Evolutionary conservation across 2,113 vertebrate genomes (phyloP), one percentile per base, ranked within the genome.

Genomic region (Mastomys natalensis): DNA sequence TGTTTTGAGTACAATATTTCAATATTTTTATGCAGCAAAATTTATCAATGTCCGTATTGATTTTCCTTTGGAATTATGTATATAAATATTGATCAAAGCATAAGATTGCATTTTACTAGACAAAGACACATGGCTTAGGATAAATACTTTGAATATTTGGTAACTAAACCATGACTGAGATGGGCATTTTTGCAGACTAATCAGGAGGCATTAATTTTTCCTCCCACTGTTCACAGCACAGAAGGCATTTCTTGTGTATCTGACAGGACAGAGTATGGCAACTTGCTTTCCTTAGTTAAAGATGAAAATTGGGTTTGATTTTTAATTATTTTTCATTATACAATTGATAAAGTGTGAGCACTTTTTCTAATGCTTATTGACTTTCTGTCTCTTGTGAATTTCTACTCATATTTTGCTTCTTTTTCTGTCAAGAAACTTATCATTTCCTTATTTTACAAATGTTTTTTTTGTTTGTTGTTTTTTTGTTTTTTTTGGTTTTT

Each of bases 331-430:
- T 87, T 73, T 3, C 45, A 37, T 95, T 58, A 64, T 53, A 55
- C 13, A 87, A 2, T 55, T 64, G 10, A 64, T 81, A n/a, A 85
- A 53, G 19, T 19, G 55, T 45, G 62, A 64, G 17, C 19, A 72
- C 80, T 64, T 51, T 91, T 92, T 87, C 73, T 87, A 64, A 40
- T 53, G 26, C 15, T 62, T 91, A 81, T 51, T 72, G 64, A 91
- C 37, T 80, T 87, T 62, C 40, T 76, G 51, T 70, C 70, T 62
- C 48, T 64, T 64, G 15, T 81, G 24, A 81, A 64, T 87, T 80
- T 91, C 84, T 88, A 13, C n/a, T 62, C 64, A 81, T 31, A 45
- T 24, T 31, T 45, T 78, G 73, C 26, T n/a, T 5, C 43, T 37
- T 73, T 87, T 73, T 87, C 37, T 86, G 34, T 37, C 34, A 80